These are phyloP conservation scores for Micrasema minimum DNA, from an alignment of 1,140 invertebrate species.

Conservation along the genomic window DNA sequence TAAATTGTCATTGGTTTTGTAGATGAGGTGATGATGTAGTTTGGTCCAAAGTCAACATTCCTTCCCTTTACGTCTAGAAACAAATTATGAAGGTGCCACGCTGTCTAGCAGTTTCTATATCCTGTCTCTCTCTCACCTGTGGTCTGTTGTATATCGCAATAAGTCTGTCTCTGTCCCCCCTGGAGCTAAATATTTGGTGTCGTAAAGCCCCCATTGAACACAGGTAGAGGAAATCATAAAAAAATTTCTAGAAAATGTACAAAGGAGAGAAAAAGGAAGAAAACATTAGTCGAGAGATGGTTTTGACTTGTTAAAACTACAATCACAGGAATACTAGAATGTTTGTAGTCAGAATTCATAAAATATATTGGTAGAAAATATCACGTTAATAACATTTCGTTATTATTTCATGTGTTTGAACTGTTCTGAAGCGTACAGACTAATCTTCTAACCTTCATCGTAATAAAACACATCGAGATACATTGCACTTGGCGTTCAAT, in stretches of 20 bases:
- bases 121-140: slow-evolving; percentile 20
- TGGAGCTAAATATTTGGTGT: slow-evolving; percentile 24
- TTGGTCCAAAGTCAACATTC: slow-evolving; percentile 39
- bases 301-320: slow-evolving; percentile 36
- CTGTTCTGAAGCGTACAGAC: too few relatives aligned
- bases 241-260: slow-evolving; percentile 50
- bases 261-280: slow-evolving; percentile 52
- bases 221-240: slow-evolving; percentile 54
- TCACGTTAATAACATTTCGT: too few relatives aligned
- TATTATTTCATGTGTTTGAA: too few relatives aligned
- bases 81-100: slow-evolving; percentile 50
- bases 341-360: neutral
- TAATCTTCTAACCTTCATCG: too few relatives aligned
- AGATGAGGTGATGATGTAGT: too few relatives aligned
- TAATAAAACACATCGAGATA: too few relatives aligned
- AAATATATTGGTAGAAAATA: too few relatives aligned
- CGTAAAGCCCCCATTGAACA: slow-evolving; percentile 35
- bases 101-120: slow-evolving; percentile 40
- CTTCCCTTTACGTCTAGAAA: slow-evolving; percentile 40
- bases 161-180: slow-evolving; percentile 13
- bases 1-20: too few relatives aligned
- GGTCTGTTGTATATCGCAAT: neutral
- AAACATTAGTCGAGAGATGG: slow-evolving; percentile 44
- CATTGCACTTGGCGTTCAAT: too few relatives aligned
- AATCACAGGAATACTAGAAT: slow-evolving; percentile 18